Evolutionary conservation across 2,113 vertebrate species (phyloP).

Genomic region (Casuarius casuarius): DNA sequence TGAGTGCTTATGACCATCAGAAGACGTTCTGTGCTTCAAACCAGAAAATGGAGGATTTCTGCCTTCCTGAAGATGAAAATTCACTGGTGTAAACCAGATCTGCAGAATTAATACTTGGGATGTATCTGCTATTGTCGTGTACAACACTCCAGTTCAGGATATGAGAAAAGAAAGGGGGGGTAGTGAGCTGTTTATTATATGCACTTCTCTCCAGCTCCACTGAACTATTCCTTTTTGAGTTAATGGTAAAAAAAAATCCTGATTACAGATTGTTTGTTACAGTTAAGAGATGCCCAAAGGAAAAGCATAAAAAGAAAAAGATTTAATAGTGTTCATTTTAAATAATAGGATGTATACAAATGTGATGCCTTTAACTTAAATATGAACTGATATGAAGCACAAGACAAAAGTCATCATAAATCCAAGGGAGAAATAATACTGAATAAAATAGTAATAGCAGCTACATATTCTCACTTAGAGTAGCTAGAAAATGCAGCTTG

Average conservation of each 20-base stretch:
- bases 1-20: not conserved
- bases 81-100: not conserved
- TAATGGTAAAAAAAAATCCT: not conserved
- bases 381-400: not conserved
- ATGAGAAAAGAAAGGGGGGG: not conserved
- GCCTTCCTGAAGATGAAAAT: not conserved
- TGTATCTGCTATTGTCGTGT: no score
- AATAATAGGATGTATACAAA: not conserved
- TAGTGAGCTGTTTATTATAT: not conserved
- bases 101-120: not conserved
- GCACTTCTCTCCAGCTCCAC: not conserved
- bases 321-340: not conserved
- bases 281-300: not conserved
- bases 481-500: not conserved
- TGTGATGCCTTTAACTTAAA: fast-evolving
- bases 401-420: not conserved
- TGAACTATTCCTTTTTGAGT: not conserved
- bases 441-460: not conserved
- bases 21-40: not conserved
- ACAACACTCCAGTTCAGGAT: not conserved
- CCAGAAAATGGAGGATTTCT: not conserved
- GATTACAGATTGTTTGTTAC: not conserved
- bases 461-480: not conserved
- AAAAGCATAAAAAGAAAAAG: not conserved
- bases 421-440: not conserved